phyloP scores from a whole-genome alignment of 92 coral and sea anemone genomes.

The Siderastrea siderea region DNA sequence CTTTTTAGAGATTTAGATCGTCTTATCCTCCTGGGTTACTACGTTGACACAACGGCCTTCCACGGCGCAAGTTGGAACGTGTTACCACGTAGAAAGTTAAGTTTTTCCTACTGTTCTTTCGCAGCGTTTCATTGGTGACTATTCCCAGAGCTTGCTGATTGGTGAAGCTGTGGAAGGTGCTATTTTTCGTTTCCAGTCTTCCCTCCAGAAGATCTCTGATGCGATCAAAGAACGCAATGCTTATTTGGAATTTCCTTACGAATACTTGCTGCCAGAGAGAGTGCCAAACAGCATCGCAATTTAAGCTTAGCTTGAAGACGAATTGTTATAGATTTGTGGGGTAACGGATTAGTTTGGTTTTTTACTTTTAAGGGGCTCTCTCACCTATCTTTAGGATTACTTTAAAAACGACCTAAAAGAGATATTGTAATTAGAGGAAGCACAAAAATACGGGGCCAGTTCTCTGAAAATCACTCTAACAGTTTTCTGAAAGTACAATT shows the following conservation, averaged over 20 bases:
- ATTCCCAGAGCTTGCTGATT: slow-evolving; percentile 27
- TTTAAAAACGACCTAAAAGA: too few relatives aligned
- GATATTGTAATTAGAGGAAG: too few relatives aligned
- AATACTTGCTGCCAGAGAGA: slow-evolving; percentile 71
- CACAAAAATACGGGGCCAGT: too few relatives aligned
- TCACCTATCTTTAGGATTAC: too few relatives aligned
- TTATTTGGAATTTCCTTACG: slow-evolving; percentile 63
- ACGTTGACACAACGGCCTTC: too few relatives aligned
- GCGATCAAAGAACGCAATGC: slow-evolving; percentile 70
- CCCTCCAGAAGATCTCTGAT: slow-evolving; percentile 60
- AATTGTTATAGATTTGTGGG: background rate
- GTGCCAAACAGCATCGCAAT: slow-evolving; percentile 77
- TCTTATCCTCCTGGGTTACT: background rate
- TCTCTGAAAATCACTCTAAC: too few relatives aligned
- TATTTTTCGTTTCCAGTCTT: slow-evolving; percentile 62
- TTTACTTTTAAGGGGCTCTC: too few relatives aligned
- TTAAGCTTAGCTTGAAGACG: background rate
- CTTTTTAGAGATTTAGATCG: too few relatives aligned
- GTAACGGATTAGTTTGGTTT: too few relatives aligned
- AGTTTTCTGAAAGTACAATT: too few relatives aligned
- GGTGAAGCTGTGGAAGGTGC: slow-evolving; percentile 41
- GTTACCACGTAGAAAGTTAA: background rate
- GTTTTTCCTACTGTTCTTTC: background rate
- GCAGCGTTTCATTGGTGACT: slow-evolving; percentile 49
- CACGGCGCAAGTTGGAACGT: too few relatives aligned